Percentiles rank a stretch among this genome's conserved stretches.
phyloP scores from a whole-genome alignment of 2,113 vertebrate species.

The Serilophus lunatus region DNA sequence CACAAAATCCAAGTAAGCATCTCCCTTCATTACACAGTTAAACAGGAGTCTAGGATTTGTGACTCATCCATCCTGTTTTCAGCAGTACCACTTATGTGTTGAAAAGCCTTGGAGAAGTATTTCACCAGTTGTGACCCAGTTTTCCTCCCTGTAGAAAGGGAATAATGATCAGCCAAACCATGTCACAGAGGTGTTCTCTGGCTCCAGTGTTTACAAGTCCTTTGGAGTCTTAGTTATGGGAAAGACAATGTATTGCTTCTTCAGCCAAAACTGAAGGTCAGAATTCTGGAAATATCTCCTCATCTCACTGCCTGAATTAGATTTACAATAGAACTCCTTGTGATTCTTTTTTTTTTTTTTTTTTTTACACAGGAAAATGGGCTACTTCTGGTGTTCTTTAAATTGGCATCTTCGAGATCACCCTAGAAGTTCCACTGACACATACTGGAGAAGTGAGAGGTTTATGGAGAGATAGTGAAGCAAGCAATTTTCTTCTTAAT shows the following conservation, averaged over 20 bases:
- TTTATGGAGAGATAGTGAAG: not conserved
- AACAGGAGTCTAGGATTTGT: not conserved
- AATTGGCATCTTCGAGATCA: not conserved
- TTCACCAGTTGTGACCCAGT: not conserved
- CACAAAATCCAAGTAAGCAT: not conserved
- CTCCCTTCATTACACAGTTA: not conserved
- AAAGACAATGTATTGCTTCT: not conserved
- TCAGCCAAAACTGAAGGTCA: not conserved
- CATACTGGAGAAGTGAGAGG: not conserved
- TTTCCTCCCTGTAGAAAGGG: not conserved
- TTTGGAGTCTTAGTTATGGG: not conserved
- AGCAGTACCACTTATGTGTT: not conserved
- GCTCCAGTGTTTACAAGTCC: not conserved
- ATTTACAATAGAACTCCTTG: not conserved
- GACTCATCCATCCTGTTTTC: not conserved
- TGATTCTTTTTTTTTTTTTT: not conserved
- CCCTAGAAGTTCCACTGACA: not conserved
- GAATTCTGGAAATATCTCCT: not conserved
- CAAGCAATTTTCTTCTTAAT: not conserved
- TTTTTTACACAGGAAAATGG: not conserved
- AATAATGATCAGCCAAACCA: not conserved
- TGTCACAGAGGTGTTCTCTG: not conserved
- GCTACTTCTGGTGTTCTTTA: not conserved
- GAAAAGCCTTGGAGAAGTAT: not conserved
- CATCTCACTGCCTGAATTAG: not conserved